phyloP scores from a whole-genome alignment of 2,797 vertebrate genomes.

The Myotis pilosus region DNA sequence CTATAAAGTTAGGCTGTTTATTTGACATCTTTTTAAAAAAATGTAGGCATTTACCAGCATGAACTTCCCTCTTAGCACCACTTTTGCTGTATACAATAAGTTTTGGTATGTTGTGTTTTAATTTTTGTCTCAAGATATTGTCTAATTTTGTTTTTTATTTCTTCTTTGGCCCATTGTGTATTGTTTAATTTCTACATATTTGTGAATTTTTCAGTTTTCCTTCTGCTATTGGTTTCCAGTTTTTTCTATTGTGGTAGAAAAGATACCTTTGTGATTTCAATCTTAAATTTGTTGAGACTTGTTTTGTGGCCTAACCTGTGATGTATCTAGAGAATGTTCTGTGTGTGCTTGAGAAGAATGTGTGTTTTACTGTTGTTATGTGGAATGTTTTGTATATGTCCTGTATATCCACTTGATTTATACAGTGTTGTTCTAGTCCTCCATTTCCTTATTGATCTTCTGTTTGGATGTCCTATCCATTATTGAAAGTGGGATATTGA shows the following conservation, averaged over 20 bases:
- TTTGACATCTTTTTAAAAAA: not conserved
- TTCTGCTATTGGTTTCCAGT: not conserved
- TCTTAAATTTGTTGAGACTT: conserved; percentile 11
- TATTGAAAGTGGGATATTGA: not conserved
- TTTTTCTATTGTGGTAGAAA: not conserved
- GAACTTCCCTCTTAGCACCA: not conserved
- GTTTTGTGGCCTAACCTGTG: not conserved
- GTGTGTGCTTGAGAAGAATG: not conserved
- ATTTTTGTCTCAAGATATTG: not conserved
- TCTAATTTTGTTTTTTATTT: not conserved
- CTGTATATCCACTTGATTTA: not conserved
- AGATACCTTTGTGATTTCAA: not conserved
- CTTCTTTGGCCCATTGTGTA: not conserved
- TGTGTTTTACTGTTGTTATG: not conserved
- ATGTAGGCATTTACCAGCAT: not conserved
- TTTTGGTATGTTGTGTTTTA: not conserved
- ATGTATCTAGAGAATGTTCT: not conserved
- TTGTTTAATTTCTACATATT: not conserved
- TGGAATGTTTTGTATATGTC: not conserved
- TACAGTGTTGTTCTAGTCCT: not conserved
- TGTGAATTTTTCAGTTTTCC: conserved; percentile 6
- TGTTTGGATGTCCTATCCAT: not conserved
- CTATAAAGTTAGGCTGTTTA: not conserved
- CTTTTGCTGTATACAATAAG: not conserved
- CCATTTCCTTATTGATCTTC: not conserved